Evolutionary conservation across 2,888 invertebrate species (phyloP).

Genomic region (Xestia rhomboidea): DNA sequence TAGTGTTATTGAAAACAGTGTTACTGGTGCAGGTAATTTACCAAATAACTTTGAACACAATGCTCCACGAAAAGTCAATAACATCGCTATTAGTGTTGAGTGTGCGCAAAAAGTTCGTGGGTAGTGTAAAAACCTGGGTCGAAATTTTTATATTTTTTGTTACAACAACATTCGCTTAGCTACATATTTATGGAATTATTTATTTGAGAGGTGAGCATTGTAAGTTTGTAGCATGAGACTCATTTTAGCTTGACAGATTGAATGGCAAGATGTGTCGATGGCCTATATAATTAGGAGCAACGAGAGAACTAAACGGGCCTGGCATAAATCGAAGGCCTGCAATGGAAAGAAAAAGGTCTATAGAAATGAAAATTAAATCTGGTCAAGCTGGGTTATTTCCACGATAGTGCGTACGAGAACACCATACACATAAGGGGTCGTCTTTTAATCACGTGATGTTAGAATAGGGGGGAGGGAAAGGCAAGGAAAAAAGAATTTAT

Average conservation of each 20-base stretch:
- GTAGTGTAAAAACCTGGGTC: not conserved
- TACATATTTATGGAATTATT: constrained; percentile 12
- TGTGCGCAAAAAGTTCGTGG: constrained; percentile 2
- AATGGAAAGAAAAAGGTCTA: not conserved
- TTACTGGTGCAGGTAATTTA: not conserved
- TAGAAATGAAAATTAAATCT: not conserved
- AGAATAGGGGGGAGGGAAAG: too few relatives aligned
- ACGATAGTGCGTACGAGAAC: not conserved
- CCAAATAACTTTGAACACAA: constrained; percentile 12
- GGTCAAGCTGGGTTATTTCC: not conserved
- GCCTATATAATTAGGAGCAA: constrained; percentile 2
- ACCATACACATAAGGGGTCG: not conserved
- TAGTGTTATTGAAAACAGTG: not conserved
- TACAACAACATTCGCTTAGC: not conserved
- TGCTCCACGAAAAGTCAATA: not conserved
- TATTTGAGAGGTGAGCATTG: not conserved
- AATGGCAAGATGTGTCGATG: constrained; percentile 1
- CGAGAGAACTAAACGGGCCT: not conserved
- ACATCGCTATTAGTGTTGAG: constrained; percentile 11
- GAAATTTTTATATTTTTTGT: not conserved
- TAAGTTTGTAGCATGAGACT: not conserved
- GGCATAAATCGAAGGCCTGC: not conserved
- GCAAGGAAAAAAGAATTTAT: too few relatives aligned
- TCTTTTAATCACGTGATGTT: too few relatives aligned
- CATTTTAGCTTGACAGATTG: constrained; percentile 3